Conservation (phyloP, 1,140 invertebrate genomes). For the Euura lappo region DNA sequence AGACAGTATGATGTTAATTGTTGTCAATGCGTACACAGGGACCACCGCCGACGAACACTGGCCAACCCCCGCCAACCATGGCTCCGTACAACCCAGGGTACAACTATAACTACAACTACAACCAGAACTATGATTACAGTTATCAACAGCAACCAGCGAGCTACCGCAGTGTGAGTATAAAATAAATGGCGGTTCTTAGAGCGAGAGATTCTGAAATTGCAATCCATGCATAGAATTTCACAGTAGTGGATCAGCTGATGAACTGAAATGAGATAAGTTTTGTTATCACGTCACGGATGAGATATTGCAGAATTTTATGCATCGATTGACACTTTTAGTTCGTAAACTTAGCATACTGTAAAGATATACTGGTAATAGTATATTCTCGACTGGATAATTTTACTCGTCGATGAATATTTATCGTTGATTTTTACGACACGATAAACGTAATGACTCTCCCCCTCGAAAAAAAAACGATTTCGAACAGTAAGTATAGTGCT, state of each 20-base stretch:
- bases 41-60: conserved; percentile 49
- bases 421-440: neutral
- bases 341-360: neutral
- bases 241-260: neutral
- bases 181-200: neutral
- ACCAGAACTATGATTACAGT: conserved; percentile 49
- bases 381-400: neutral
- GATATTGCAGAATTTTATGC: neutral
- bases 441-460: too few species aligned
- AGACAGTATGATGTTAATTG: too few species aligned
- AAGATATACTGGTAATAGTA: neutral
- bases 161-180: conserved; percentile 56
- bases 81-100: conserved; percentile 49
- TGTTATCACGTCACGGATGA: neutral
- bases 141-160: conserved; percentile 47
- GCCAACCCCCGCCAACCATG: conserved; percentile 52
- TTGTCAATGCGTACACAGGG: conserved; percentile 24
- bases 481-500: neutral
- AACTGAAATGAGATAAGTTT: neutral
- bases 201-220: neutral
- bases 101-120: conserved; percentile 52
- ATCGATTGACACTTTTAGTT: neutral
- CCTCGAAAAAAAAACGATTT: neutral
- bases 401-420: neutral
- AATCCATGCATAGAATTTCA: neutral